phyloP scores from a whole-genome alignment of 2,113 vertebrate species.

The Phoxinus phoxinus region DNA sequence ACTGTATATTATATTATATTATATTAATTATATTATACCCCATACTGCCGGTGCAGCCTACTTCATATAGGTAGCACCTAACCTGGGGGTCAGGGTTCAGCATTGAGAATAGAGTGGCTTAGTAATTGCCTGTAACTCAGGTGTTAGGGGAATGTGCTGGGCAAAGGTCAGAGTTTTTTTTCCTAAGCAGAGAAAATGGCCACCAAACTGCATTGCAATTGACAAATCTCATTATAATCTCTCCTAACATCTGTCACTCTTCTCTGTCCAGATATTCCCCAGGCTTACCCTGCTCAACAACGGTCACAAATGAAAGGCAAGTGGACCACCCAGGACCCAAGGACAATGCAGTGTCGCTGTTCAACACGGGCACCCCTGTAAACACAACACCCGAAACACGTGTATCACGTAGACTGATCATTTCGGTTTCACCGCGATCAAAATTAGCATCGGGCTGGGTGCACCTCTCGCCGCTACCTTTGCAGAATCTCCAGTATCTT shows the following conservation, averaged over 20 bases:
- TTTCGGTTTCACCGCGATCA: slow-evolving; percentile 74
- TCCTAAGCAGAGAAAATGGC: slow-evolving; percentile 56
- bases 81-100: slow-evolving; percentile 41
- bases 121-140: slow-evolving; percentile 68
- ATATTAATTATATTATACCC: background rate
- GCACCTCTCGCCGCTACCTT: slow-evolving; percentile 77
- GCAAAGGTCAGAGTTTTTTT: slow-evolving; percentile 72
- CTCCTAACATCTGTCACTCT: slow-evolving; percentile 69
- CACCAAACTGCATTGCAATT: slow-evolving; percentile 76
- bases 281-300: slow-evolving; percentile 55
- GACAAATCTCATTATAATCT: slow-evolving; percentile 78
- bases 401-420: slow-evolving; percentile 31
- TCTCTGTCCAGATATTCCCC: slow-evolving; percentile 11
- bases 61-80: slow-evolving; percentile 29
- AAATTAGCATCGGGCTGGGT: slow-evolving; percentile 83
- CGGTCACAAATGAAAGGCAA: slow-evolving; percentile 10
- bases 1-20: background rate
- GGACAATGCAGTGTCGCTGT: slow-evolving; percentile 56
- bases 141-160: slow-evolving; percentile 68
- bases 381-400: slow-evolving; percentile 83
- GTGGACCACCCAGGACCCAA: background rate
- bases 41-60: background rate
- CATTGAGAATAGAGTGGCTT: slow-evolving; percentile 21
- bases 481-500: slow-evolving; percentile 88
- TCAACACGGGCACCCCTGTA: slow-evolving; percentile 84